Evolutionary conservation across 2,113 vertebrate genomes (phyloP).

Genomic region (Spea multiplicata): DNA sequence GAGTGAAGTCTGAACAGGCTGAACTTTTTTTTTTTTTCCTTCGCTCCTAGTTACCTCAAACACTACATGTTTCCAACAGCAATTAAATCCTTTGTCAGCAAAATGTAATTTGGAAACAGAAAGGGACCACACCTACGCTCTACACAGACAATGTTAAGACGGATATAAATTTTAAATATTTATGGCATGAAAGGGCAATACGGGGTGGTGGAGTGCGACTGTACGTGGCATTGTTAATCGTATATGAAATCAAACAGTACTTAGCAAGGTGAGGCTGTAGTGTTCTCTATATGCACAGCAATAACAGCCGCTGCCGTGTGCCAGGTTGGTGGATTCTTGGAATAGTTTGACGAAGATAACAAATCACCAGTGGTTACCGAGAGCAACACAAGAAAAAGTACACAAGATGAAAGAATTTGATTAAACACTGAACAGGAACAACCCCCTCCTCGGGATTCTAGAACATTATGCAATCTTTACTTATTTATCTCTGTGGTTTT

Average conservation of each 20-base stretch:
- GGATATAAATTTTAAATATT: constrained; percentile 29
- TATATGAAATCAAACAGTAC: neutral
- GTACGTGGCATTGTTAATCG: neutral
- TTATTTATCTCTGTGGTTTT: too few relatives aligned
- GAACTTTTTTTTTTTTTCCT: neutral
- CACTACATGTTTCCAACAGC: constrained; percentile 39
- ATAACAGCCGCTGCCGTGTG: constrained; percentile 7
- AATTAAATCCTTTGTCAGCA: constrained; percentile 31
- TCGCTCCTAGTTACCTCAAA: constrained; percentile 35
- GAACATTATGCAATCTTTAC: neutral
- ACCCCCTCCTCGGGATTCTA: constrained; percentile 11
- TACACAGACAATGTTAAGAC: constrained; percentile 32
- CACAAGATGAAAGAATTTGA: neutral
- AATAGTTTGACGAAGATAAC: constrained; percentile 33
- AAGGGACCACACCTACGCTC: constrained; percentile 25
- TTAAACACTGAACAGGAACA: constrained; percentile 19
- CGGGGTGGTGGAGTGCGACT: neutral
- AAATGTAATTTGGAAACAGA: constrained; percentile 37
- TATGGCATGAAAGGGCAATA: neutral
- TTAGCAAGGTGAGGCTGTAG: neutral
- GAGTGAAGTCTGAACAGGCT: too few relatives aligned
- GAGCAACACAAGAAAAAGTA: neutral
- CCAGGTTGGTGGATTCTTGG: constrained; percentile 15
- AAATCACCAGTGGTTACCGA: constrained; percentile 29
- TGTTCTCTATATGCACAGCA: constrained; percentile 1